Conservation (phyloP, 2,113 vertebrate genomes). For the Onychostruthus taczanowskii region DNA sequence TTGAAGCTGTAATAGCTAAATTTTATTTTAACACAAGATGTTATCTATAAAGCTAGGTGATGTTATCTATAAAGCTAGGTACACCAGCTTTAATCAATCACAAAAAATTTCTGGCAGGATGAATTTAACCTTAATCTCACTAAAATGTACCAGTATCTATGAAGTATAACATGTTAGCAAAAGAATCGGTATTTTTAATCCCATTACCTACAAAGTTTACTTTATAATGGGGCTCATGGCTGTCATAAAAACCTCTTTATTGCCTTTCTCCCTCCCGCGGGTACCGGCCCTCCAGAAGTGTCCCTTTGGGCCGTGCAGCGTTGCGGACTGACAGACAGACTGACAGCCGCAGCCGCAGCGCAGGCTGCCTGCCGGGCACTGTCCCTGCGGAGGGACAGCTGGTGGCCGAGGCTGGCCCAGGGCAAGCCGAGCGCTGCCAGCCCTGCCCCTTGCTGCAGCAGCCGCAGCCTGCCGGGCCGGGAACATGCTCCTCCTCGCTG, state of each 20-base stretch:
- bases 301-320: not conserved
- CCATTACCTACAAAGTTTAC: not conserved
- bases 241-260: not conserved
- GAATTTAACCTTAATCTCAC: not conserved
- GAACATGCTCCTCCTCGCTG: not conserved
- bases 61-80: no score
- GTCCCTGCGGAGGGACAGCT: not conserved
- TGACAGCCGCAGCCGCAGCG: not conserved
- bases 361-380: fast-evolving
- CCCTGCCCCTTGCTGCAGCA: not conserved
- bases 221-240: not conserved
- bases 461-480: not conserved
- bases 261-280: fast-evolving
- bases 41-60: not conserved
- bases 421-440: not conserved
- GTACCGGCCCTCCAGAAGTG: not conserved
- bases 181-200: not conserved
- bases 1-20: not conserved
- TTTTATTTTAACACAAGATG: not conserved
- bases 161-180: not conserved
- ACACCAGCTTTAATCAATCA: not conserved
- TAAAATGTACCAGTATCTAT: not conserved
- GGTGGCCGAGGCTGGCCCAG: not conserved
- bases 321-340: not conserved
- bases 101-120: not conserved